phyloP scores from a whole-genome alignment of 2,113 vertebrate species.

The Ciconia boyciana region DNA sequence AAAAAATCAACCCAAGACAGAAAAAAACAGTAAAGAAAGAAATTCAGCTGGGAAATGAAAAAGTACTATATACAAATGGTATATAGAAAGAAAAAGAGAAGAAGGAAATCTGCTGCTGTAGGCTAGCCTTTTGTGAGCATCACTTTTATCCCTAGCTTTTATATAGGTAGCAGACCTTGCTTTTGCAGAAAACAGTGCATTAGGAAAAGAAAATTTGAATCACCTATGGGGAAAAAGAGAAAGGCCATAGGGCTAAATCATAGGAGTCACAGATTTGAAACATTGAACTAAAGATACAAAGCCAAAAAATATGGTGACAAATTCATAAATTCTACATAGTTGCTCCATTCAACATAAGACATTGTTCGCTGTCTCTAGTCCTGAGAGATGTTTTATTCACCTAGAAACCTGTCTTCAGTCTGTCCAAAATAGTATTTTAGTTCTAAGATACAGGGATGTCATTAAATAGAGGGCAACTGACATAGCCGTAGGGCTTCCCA shows the following conservation, averaged over 20 bases:
- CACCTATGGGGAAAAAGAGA: neutral
- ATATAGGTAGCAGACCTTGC: neutral
- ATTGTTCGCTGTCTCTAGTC: neutral
- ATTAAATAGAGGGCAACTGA: conserved; percentile 42
- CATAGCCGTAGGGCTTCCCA: neutral
- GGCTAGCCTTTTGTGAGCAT: neutral
- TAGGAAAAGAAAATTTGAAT: conserved; percentile 16
- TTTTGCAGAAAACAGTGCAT: neutral
- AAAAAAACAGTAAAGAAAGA: neutral
- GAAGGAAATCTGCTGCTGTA: neutral
- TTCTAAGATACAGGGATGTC: conserved; percentile 17
- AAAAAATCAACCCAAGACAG: neutral
- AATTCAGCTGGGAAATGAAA: conserved; percentile 14
- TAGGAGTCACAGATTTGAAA: neutral
- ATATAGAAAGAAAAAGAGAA: neutral
- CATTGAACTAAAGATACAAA: conserved; percentile 11
- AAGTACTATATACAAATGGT: conserved; percentile 21
- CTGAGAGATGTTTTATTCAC: conserved; percentile 24
- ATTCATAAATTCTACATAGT: conserved; percentile 30
- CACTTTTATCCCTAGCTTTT: conserved; percentile 23
- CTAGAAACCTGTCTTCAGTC: conserved; percentile 2
- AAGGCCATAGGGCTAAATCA: conserved; percentile 21
- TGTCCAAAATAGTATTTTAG: conserved; percentile 14
- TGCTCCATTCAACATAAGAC: neutral
- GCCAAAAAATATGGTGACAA: neutral